Conservation (phyloP, 2,797 vertebrate genomes). For the Lemur catta region DNA sequence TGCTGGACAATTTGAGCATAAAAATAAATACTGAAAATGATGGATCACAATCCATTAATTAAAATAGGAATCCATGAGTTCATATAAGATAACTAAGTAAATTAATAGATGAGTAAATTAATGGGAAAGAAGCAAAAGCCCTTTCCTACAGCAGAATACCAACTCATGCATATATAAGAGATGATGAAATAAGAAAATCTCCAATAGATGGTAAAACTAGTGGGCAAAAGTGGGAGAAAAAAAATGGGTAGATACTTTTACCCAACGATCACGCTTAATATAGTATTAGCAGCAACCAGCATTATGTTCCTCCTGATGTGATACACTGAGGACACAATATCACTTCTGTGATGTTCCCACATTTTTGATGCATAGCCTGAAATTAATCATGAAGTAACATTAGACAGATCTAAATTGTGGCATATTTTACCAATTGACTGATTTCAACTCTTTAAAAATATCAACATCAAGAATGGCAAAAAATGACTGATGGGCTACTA, state of each 20-base stretch:
- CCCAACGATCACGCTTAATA: not conserved
- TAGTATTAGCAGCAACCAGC: fast-evolving
- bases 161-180: not conserved
- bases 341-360: fast-evolving
- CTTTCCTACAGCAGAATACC: not conserved
- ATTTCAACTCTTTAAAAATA: not conserved
- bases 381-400: not conserved
- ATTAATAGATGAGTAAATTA: not conserved
- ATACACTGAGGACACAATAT: fast-evolving
- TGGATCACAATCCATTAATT: not conserved
- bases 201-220: not conserved
- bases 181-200: not conserved
- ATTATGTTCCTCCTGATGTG: no score
- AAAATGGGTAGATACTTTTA: not conserved
- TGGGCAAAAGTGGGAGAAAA: not conserved
- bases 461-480: not conserved
- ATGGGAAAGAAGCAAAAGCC: not conserved
- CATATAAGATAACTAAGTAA: not conserved
- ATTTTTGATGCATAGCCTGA: not conserved
- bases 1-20: not conserved
- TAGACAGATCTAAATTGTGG: not conserved
- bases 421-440: not conserved
- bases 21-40: not conserved
- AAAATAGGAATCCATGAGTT: not conserved
- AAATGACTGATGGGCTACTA: not conserved